phyloP scores from a whole-genome alignment of 2,797 vertebrate genomes.

The Acrocephalus scirpaceus region DNA sequence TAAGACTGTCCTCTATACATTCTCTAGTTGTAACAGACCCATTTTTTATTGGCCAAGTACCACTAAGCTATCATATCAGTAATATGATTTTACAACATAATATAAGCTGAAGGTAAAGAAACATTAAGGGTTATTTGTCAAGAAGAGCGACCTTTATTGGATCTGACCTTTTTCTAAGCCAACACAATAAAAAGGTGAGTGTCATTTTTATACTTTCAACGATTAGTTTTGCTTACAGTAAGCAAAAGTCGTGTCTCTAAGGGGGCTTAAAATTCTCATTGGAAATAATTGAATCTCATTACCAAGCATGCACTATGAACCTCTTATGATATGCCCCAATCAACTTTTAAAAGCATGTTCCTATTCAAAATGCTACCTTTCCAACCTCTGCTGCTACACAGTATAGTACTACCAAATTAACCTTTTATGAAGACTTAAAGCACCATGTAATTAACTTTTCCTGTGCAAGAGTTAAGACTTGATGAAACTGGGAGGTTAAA shows the following conservation, averaged over 20 bases:
- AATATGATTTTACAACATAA: slow-evolving; percentile 11
- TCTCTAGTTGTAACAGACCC: not conserved
- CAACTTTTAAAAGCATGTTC: slow-evolving; percentile 29
- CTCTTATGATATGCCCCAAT: slow-evolving; percentile 35
- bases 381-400: not conserved
- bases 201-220: slow-evolving; percentile 25
- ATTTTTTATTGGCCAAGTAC: not conserved
- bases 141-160: slow-evolving; percentile 37
- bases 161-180: slow-evolving; percentile 18
- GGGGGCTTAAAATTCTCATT: slow-evolving; percentile 15
- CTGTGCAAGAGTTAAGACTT: slow-evolving; percentile 60
- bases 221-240: slow-evolving; percentile 65
- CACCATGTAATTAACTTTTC: slow-evolving; percentile 62
- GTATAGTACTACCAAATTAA: slow-evolving; percentile 20
- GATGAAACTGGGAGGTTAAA: slow-evolving; percentile 67
- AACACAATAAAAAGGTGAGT: slow-evolving; percentile 36
- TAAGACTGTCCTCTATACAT: not conserved
- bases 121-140: slow-evolving; percentile 30
- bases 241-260: slow-evolving; percentile 3
- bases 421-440: slow-evolving; percentile 59
- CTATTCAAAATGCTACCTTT: slow-evolving; percentile 26
- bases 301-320: slow-evolving; percentile 29
- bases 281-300: slow-evolving; percentile 73
- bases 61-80: not conserved
- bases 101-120: not conserved